A percentile compares a stretch with the other conserved stretches of the same genome.
phyloP scores from a whole-genome alignment of 2,888 invertebrate species.

The Dynastes maya region DNA sequence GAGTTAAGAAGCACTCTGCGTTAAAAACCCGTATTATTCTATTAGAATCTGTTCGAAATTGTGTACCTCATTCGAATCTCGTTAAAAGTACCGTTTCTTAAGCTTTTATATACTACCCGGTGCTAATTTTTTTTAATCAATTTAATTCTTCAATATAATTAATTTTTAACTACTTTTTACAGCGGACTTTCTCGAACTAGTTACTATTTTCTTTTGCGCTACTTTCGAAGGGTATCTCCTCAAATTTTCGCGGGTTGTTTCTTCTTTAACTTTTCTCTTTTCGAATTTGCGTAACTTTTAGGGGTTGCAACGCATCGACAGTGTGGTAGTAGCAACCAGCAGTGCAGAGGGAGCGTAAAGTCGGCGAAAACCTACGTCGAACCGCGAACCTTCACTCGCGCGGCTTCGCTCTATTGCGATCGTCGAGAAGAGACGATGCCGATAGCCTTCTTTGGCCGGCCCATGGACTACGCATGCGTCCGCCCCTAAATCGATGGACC shows the following conservation, averaged over 20 bases:
- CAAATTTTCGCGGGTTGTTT: neutral
- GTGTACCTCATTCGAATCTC: too few species aligned
- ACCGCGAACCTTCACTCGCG: conserved; percentile 33
- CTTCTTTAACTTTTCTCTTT: neutral
- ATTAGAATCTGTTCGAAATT: neutral
- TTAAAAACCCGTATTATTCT: neutral
- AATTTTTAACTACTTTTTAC: too few species aligned
- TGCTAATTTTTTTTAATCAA: too few species aligned
- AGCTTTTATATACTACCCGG: too few species aligned
- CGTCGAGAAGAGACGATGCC: neutral
- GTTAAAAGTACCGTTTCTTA: too few species aligned
- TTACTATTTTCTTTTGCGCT: too few species aligned
- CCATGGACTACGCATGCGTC: conserved; percentile 63
- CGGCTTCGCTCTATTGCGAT: conserved; percentile 15
- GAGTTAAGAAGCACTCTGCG: too few species aligned
- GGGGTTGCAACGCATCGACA: conserved; percentile 18
- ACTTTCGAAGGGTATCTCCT: too few species aligned
- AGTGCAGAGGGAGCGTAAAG: neutral
- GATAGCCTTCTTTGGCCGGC: conserved; percentile 26
- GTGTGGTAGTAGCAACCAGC: conserved; percentile 4
- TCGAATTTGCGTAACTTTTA: conserved; percentile 5
- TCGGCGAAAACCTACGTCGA: conserved; percentile 34
- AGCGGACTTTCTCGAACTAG: too few species aligned
- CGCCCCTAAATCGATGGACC: conserved; percentile 68
- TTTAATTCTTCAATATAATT: too few species aligned